Evolutionary conservation across 2,888 invertebrate species (phyloP).

Genomic region (Sphaeridia pumilis): DNA sequence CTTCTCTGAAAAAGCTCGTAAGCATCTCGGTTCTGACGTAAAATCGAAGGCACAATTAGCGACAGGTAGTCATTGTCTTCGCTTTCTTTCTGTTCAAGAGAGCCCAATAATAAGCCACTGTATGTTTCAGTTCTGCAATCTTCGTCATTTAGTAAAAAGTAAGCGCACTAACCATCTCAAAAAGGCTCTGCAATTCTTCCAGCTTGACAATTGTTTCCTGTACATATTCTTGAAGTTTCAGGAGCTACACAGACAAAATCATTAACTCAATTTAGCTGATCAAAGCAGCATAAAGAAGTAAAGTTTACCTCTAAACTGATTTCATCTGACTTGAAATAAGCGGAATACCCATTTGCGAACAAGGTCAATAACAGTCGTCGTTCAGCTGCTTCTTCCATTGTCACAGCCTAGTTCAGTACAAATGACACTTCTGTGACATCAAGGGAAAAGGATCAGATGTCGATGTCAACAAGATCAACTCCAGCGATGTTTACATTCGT

Average conservation of each 20-base stretch:
- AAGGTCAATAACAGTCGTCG: slow-evolving; percentile 12
- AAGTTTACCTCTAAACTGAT: slow-evolving; percentile 11
- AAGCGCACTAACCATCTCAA: slow-evolving; percentile 33
- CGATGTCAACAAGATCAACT: neutral
- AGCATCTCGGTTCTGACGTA: slow-evolving; percentile 22
- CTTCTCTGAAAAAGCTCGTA: slow-evolving; percentile 21
- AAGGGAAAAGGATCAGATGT: neutral
- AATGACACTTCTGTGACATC: no score
- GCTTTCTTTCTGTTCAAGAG: slow-evolving; percentile 24
- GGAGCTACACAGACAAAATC: slow-evolving; percentile 16
- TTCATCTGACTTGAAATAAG: slow-evolving; percentile 30
- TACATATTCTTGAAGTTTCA: slow-evolving; percentile 31
- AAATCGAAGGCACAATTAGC: slow-evolving; percentile 23
- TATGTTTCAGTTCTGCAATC: neutral
- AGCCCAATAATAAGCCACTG: neutral
- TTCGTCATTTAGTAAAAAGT: neutral
- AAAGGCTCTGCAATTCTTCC: slow-evolving; percentile 33
- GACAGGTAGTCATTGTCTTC: slow-evolving; percentile 27
- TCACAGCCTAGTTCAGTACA: no score
- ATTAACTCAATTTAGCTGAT: neutral
- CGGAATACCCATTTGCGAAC: slow-evolving; percentile 31
- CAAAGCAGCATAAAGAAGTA: no score
- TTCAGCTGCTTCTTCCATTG: slow-evolving; percentile 10
- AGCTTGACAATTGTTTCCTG: slow-evolving; percentile 32
- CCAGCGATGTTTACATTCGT: neutral